Percentiles rank a stretch among this genome's conserved stretches.
Conservation (phyloP, 2,888 invertebrate genomes). For the Apantesis nais region DNA sequence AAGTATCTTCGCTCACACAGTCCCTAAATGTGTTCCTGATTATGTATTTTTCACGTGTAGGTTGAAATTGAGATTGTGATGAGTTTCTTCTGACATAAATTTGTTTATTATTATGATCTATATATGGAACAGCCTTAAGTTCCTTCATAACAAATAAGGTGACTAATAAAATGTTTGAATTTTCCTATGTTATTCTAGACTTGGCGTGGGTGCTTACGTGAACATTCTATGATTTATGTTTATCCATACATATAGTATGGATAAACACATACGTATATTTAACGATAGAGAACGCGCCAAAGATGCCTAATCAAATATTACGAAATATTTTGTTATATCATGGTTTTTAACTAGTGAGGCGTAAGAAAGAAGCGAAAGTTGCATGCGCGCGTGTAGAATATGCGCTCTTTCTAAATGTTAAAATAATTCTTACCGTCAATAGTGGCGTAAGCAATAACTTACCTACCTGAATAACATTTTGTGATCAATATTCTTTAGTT, state of each 20-base stretch:
- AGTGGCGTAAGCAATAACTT: slow-evolving; percentile 46
- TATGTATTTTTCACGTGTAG: slow-evolving; percentile 72
- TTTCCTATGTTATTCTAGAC: slow-evolving; percentile 76
- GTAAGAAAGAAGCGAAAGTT: slow-evolving; percentile 72
- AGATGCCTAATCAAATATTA: slow-evolving; percentile 41
- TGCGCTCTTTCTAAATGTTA: slow-evolving; percentile 58
- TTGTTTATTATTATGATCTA: slow-evolving; percentile 79
- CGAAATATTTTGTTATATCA: slow-evolving; percentile 44
- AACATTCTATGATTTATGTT: slow-evolving; percentile 48
- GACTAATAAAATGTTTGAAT: slow-evolving; percentile 80
- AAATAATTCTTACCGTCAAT: slow-evolving; percentile 47
- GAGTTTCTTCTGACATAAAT: slow-evolving; percentile 76
- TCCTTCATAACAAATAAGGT: slow-evolving; percentile 74
- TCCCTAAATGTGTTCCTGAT: slow-evolving; percentile 41
- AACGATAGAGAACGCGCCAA: slow-evolving; percentile 33
- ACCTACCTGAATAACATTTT: slow-evolving; percentile 45
- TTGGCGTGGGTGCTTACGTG: slow-evolving; percentile 67
- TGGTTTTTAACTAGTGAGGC: slow-evolving; percentile 55
- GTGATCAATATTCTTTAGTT: slow-evolving; percentile 38
- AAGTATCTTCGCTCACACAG: slow-evolving; percentile 21
- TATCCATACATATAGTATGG: no score
- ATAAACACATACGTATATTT: slow-evolving; percentile 29
- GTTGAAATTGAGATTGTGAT: slow-evolving; percentile 77
- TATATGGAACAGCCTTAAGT: slow-evolving; percentile 79
- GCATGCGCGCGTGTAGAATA: slow-evolving; percentile 56